phyloP scores from a whole-genome alignment of 2,888 invertebrate genomes.

The Drosophila recens region DNA sequence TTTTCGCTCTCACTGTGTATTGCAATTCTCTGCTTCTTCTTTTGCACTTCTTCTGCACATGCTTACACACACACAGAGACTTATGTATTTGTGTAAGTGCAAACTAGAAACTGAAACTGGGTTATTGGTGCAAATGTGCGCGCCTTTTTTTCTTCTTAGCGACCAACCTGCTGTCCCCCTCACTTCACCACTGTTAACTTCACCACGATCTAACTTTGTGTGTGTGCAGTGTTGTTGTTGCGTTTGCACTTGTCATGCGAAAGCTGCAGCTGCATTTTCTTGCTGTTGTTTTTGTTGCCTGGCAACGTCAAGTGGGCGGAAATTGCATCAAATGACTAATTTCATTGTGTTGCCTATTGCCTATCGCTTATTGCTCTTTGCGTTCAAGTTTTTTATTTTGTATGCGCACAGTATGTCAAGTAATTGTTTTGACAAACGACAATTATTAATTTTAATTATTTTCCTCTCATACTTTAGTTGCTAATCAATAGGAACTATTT shows the following conservation, averaged over 20 bases:
- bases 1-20: constrained; percentile 19
- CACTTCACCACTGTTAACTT: constrained; percentile 9
- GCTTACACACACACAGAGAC: constrained; percentile 25
- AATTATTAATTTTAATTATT: too few relatives aligned
- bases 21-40: constrained; percentile 42
- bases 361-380: constrained; percentile 31
- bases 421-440: not conserved
- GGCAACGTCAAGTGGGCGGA: constrained; percentile 61
- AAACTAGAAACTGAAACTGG: constrained; percentile 80
- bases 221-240: constrained; percentile 26
- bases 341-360: constrained; percentile 34
- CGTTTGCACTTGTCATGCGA: constrained; percentile 68
- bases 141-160: constrained; percentile 39
- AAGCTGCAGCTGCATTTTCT: constrained; percentile 44
- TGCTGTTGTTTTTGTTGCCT: constrained; percentile 35
- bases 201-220: constrained; percentile 3
- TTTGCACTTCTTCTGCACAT: constrained; percentile 45
- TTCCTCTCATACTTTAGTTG: too few relatives aligned
- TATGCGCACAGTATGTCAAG: not conserved
- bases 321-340: constrained; percentile 77
- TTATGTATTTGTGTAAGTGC: constrained; percentile 60
- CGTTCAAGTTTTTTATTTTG: not conserved
- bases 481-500: too few relatives aligned
- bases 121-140: constrained; percentile 77
- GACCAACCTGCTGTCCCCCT: constrained; percentile 34